Evolutionary conservation across 2,888 invertebrate species (phyloP).

Genomic region (Dryococelus australis): DNA sequence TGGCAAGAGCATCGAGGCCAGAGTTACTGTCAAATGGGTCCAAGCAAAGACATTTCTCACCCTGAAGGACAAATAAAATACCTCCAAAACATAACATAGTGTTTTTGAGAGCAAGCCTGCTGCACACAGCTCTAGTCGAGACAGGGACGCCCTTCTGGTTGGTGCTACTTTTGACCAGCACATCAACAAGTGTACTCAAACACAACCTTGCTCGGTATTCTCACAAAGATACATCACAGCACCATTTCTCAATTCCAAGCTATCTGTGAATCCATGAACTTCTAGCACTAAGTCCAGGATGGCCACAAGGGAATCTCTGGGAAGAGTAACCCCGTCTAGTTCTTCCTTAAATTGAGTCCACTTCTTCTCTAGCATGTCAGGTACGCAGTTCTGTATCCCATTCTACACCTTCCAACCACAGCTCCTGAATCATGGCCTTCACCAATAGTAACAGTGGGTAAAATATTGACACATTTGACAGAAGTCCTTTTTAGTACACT

Average conservation of each 20-base stretch:
- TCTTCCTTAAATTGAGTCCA: too few species aligned
- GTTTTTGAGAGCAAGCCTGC: background rate
- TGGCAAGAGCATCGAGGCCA: background rate
- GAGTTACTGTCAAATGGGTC: background rate
- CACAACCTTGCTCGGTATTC: too few species aligned
- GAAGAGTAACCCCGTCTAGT: too few species aligned
- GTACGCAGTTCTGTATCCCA: background rate
- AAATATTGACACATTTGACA: too few species aligned
- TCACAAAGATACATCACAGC: too few species aligned
- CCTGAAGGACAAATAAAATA: background rate
- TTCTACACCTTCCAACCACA: background rate
- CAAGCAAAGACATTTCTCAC: background rate
- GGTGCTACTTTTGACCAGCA: background rate
- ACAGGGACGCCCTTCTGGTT: background rate
- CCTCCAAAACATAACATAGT: background rate
- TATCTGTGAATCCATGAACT: too few species aligned
- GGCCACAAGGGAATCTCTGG: too few species aligned
- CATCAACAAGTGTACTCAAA: background rate
- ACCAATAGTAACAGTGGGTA: background rate
- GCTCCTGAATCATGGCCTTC: too few species aligned
- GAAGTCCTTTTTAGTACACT: too few species aligned
- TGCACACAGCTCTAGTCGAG: background rate
- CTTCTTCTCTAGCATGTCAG: background rate
- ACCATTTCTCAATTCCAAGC: too few species aligned
- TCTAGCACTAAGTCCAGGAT: too few species aligned